phyloP scores from a whole-genome alignment of 2,113 vertebrate species.

The Taurulus bubalis region DNA sequence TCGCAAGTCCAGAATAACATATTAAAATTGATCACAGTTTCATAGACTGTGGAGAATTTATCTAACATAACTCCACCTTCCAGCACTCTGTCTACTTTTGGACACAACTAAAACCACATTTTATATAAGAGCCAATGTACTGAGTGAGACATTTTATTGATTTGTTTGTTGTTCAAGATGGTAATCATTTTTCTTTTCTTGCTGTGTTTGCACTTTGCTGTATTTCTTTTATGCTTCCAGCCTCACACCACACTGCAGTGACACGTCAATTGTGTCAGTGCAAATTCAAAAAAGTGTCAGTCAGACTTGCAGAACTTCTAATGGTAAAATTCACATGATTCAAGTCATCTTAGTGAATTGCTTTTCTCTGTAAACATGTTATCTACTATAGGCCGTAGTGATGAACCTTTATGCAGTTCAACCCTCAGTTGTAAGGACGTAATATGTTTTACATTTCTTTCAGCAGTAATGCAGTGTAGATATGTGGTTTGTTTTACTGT shows the following conservation, averaged over 20 bases:
- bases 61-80: background rate
- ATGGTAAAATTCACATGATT: background rate
- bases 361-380: background rate
- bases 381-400: background rate
- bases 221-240: slow-evolving; percentile 2
- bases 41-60: background rate
- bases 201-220: slow-evolving; percentile 46
- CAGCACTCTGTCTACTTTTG: background rate
- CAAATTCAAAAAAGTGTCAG: background rate
- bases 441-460: background rate
- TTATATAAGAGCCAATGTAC: background rate
- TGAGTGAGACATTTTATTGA: slow-evolving; percentile 50
- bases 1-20: background rate
- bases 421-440: background rate
- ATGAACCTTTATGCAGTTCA: background rate
- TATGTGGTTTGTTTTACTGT: background rate
- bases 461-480: slow-evolving; percentile 1
- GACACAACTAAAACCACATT: background rate
- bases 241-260: background rate
- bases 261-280: slow-evolving; percentile 14
- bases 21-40: background rate
- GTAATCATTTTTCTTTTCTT: slow-evolving; percentile 25
- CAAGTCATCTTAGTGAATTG: background rate
- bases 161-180: slow-evolving; percentile 47
- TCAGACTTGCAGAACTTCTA: slow-evolving; percentile 1